Base-by-base conservation (phyloP, 1,140 invertebrate species). In the Orchesella cincta region DNA sequence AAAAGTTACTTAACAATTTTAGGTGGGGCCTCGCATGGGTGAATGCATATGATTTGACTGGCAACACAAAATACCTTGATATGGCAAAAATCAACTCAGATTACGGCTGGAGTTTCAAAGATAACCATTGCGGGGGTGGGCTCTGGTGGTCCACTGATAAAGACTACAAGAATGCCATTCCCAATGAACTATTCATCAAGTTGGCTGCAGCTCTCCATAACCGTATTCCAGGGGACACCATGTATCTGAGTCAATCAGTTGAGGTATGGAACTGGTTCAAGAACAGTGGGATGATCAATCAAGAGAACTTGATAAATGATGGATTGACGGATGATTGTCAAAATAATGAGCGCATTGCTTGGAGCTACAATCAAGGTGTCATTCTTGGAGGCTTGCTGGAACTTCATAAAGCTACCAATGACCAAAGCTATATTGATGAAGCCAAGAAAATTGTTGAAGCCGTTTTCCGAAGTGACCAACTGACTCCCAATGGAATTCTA, bases 141-240 rank as follows among this genome's bases (percentile, higher is more conserved):
- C n/a, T 81, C 0, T 81, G 80, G 80, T 81, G 80, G 80, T 74
- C 74, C 3, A 35, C 29, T 28, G 12, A 52, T 1, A 62, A 36
- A 35, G 39, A 57, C 26, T 81, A 81, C 75, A 81, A 81, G 28
- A 81, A 81, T 64, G 79, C 79, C 12, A 79, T 81, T 78, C 75
- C 80, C 20, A 81, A 81, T 74, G 80, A 81, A 46, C 46, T 81
- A 14, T 81, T 81, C 36, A 81, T 81, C 18, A 81, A 81, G 72
- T 62, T 81, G 20, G 80, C 80, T 29, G 80, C 80, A 28, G 36
- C 75, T 34, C 67, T 81, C 34, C 80, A 81, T 46, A 81, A 81
- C n/a, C 52, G 73, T 73, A 81, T 81, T 33, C 78, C 80, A 18
- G 80, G 80, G n/a, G 80, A 81, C 29, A 81, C 78, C 2, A 67